phyloP scores from a whole-genome alignment of 1,140 invertebrate genomes.

The Zaprionus camerounensis region DNA sequence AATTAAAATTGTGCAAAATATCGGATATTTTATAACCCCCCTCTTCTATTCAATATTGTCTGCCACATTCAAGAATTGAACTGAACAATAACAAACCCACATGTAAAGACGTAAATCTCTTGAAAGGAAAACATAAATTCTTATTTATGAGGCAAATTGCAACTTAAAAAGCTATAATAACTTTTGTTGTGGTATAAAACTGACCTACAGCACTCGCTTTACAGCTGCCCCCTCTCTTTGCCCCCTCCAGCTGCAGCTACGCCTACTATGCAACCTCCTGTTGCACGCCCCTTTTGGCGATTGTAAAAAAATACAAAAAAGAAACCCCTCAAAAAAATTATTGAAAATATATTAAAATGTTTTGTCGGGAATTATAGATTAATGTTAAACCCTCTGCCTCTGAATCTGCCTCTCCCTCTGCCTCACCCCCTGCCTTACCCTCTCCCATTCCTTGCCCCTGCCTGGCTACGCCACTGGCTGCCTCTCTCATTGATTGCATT shows the following conservation, averaged over 20 bases:
- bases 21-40: too few relatives aligned
- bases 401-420: neutral
- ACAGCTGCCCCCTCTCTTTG: neutral
- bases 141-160: conserved; percentile 2
- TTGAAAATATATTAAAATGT: conserved; percentile 24
- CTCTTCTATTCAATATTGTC: neutral
- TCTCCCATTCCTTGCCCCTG: neutral
- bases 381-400: neutral
- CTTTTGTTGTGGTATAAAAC: neutral
- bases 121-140: neutral
- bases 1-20: too few relatives aligned
- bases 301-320: neutral
- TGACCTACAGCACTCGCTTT: neutral
- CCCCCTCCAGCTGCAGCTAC: neutral
- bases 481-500: conserved; percentile 39
- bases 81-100: neutral
- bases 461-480: neutral
- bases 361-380: conserved; percentile 1
- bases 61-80: neutral
- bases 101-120: neutral
- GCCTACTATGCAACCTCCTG: neutral
- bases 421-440: neutral
- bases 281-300: neutral
- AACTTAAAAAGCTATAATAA: conserved; percentile 1
- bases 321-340: neutral